These are phyloP conservation scores for Mirounga angustirostris DNA, from an alignment of 2,113 vertebrate species.

Conservation along the genomic window DNA sequence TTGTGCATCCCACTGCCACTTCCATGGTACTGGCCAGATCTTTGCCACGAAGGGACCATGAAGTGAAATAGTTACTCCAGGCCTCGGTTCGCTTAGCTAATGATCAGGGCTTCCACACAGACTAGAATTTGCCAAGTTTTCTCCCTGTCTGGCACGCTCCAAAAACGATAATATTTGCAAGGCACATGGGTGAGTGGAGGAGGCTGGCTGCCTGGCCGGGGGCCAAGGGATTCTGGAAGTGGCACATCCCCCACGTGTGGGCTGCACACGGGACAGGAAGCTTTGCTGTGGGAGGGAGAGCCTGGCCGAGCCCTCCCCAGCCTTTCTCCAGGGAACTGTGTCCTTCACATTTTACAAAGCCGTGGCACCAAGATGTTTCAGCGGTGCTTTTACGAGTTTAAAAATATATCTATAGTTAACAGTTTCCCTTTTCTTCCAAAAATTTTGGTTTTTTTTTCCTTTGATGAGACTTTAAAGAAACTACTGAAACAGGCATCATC, in stretches of 20 bases:
- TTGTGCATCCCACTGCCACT: neutral
- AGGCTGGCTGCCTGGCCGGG: neutral
- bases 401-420: neutral
- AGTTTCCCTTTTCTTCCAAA: neutral
- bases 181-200: neutral
- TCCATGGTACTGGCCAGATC: too few relatives aligned
- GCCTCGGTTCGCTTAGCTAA: neutral
- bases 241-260: accelerated
- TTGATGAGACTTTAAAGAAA: neutral
- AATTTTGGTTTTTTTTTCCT: neutral
- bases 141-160: neutral
- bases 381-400: neutral
- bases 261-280: neutral
- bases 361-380: neutral
- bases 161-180: neutral
- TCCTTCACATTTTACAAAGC: neutral
- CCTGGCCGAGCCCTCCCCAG: neutral
- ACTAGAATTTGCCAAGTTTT: neutral
- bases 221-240: neutral
- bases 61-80: neutral
- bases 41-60: neutral
- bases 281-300: neutral
- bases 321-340: neutral
- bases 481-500: neutral
- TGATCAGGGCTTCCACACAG: neutral